A percentile compares a stretch with the other conserved stretches of the same genome.
These are phyloP conservation scores for Lasioglossum albipes DNA, from an alignment of 1,140 invertebrate species.

Conservation along the genomic window DNA sequence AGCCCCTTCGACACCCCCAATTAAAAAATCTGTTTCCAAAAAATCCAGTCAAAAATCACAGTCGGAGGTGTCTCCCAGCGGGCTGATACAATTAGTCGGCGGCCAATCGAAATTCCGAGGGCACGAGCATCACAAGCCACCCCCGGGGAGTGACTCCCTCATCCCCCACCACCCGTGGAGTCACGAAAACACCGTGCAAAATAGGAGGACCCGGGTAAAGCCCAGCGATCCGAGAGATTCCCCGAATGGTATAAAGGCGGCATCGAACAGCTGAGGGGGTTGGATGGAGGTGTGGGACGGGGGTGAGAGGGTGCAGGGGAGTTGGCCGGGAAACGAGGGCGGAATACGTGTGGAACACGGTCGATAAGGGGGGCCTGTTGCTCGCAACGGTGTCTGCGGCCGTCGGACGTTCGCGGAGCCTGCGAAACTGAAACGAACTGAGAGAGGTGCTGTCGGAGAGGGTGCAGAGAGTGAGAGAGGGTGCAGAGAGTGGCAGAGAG, in stretches of 20 bases:
- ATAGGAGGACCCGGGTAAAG: neutral
- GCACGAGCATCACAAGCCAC: neutral
- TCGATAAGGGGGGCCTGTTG: constrained; percentile 65
- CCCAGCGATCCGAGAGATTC: neutral
- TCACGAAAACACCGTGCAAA: neutral
- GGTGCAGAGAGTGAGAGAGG: neutral
- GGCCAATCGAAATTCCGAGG: neutral
- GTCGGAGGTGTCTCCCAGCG: too few relatives aligned
- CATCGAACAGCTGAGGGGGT: constrained; percentile 32
- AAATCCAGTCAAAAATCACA: too few relatives aligned
- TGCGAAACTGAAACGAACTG: constrained; percentile 27
- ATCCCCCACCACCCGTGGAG: neutral
- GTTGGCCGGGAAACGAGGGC: constrained; percentile 23
- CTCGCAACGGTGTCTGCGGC: constrained; percentile 50
- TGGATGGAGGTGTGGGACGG: neutral
- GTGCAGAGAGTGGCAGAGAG: neutral
- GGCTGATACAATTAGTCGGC: neutral
- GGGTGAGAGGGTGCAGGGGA: neutral
- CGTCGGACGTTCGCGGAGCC: neutral
- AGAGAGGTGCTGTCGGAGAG: neutral
- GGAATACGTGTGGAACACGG: constrained; percentile 44
- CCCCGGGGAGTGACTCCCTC: neutral
- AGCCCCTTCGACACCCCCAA: too few relatives aligned
- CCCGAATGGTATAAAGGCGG: neutral
- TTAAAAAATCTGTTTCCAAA: too few relatives aligned